These are phyloP conservation scores for Biston stratarius DNA, from an alignment of 2,888 invertebrate genomes.

Conservation along the genomic window DNA sequence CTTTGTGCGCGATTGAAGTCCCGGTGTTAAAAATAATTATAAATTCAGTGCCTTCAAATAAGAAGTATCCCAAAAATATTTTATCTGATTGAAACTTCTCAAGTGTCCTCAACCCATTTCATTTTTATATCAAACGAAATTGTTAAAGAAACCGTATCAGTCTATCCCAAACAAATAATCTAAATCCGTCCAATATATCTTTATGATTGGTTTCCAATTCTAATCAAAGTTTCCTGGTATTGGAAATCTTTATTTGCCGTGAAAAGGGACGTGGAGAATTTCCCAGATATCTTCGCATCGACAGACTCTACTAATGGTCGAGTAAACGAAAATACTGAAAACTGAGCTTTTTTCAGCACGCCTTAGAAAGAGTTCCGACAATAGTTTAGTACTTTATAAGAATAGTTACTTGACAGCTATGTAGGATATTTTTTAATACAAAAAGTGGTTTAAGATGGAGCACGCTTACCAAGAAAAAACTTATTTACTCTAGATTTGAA, in stretches of 20 bases:
- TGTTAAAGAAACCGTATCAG: slow-evolving; percentile 18
- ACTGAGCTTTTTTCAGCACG: not conserved
- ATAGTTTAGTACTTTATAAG: not conserved
- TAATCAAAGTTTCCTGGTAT: slow-evolving; percentile 53
- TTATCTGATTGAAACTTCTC: not conserved
- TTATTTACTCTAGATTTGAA: too few relatives aligned
- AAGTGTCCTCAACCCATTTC: slow-evolving; percentile 14
- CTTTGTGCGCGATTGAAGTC: too few relatives aligned
- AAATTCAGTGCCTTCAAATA: not conserved
- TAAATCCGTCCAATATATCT: slow-evolving; percentile 50
- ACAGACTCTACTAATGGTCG: slow-evolving; percentile 51
- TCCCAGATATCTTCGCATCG: slow-evolving; percentile 47
- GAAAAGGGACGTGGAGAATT: slow-evolving; percentile 40
- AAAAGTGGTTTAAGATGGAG: too few relatives aligned
- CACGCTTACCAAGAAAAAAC: too few relatives aligned
- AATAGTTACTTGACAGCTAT: too few relatives aligned
- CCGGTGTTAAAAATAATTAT: not conserved
- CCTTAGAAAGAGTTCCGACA: not conserved
- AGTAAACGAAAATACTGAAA: slow-evolving; percentile 47
- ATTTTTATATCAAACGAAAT: slow-evolving; percentile 16
- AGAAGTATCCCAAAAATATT: not conserved
- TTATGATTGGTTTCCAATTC: slow-evolving; percentile 56
- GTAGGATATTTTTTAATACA: not conserved
- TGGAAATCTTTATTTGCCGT: slow-evolving; percentile 53
- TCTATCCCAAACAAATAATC: slow-evolving; percentile 50